A percentile compares a stretch with the other conserved stretches of the same genome.
Conservation (phyloP, 1,140 invertebrate species). For the Drosophila sp. region DNA sequence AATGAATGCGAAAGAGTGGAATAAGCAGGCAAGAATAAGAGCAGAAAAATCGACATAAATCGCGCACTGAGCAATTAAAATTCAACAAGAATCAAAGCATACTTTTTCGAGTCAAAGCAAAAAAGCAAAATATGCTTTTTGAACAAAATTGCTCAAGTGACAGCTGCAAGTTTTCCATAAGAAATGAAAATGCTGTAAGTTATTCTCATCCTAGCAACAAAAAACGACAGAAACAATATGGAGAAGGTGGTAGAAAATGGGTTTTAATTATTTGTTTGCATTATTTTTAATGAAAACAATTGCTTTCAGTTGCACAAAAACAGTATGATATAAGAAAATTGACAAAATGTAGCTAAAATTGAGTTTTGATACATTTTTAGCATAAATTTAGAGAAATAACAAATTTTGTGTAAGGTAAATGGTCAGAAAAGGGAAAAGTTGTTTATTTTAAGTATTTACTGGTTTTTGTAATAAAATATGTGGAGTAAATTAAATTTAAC, state of each 20-base stretch:
- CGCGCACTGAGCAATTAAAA: slow-evolving; percentile 47
- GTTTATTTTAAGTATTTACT: too few species aligned
- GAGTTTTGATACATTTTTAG: too few species aligned
- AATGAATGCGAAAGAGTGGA: slow-evolving; percentile 34
- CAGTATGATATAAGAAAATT: background rate
- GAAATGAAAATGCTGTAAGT: background rate
- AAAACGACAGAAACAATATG: background rate
- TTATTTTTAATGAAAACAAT: slow-evolving; percentile 2
- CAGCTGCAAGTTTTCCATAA: slow-evolving; percentile 21
- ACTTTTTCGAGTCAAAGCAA: slow-evolving; percentile 7
- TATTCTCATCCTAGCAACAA: background rate
- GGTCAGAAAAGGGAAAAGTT: background rate
- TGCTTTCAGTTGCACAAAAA: slow-evolving; percentile 7
- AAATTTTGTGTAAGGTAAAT: too few species aligned
- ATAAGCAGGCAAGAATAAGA: background rate
- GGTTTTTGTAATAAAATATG: too few species aligned
- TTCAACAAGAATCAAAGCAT: slow-evolving; percentile 44
- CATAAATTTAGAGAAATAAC: too few species aligned
- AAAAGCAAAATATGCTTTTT: slow-evolving; percentile 20
- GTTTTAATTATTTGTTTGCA: background rate
- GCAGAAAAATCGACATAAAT: slow-evolving; percentile 8
- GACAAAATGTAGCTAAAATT: background rate
- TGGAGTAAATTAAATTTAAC: too few species aligned
- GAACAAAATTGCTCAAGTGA: slow-evolving; percentile 3
- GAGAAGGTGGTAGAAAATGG: background rate